These are phyloP conservation scores for Mastomys coucha DNA, from an alignment of 2,113 vertebrate genomes.

Conservation along the genomic window DNA sequence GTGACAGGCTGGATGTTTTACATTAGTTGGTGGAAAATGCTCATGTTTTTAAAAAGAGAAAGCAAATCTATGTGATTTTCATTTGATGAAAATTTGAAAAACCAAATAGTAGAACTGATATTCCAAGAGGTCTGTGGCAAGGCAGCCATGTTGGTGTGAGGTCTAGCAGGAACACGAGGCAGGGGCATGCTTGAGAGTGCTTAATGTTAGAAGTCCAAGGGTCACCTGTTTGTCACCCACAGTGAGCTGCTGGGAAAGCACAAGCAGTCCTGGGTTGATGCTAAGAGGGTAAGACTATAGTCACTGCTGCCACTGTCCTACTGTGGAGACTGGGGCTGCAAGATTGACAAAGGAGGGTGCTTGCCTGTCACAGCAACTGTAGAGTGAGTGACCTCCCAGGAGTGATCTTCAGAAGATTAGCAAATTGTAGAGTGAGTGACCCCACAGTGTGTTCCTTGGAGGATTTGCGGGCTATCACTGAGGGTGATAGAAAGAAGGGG, in stretches of 20 bases:
- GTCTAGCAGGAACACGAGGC: background rate
- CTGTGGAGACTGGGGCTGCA: background rate
- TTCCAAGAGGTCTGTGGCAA: background rate
- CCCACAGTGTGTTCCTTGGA: background rate
- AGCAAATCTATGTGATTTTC: background rate
- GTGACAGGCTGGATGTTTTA: background rate
- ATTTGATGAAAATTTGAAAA: background rate
- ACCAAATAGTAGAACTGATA: background rate
- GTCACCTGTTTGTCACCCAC: background rate
- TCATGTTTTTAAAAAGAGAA: background rate
- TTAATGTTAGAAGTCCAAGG: background rate
- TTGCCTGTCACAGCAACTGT: too few relatives aligned
- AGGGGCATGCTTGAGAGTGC: accelerated
- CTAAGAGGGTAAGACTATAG: background rate
- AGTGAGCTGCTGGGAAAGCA: background rate
- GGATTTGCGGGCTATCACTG: background rate
- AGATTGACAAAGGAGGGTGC: background rate
- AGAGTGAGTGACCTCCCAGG: background rate
- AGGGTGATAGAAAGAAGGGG: background rate
- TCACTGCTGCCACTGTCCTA: too few relatives aligned
- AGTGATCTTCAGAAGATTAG: background rate
- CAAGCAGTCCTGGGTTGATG: background rate
- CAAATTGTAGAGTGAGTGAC: background rate
- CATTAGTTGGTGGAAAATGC: background rate
- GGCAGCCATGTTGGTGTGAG: background rate